phyloP scores from a whole-genome alignment of 2,888 invertebrate species.

The Chrysopilus asiliformis region DNA sequence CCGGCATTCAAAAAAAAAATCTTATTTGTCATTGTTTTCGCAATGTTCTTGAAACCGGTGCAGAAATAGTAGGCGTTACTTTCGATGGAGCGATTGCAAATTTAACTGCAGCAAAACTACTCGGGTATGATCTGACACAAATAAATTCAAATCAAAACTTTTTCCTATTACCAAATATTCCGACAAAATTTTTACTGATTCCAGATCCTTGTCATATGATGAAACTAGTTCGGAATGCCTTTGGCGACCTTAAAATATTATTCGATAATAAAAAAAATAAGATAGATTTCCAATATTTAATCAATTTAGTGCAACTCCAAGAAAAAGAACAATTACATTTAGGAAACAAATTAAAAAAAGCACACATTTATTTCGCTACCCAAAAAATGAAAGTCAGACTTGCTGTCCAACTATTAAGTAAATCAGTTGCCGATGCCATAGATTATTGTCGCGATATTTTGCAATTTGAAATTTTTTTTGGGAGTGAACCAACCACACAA shows the following conservation, averaged over 20 bases:
- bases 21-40: too few relatives aligned
- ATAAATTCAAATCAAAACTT: not conserved
- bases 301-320: not conserved
- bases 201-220: constrained; percentile 8
- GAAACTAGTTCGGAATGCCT: constrained; percentile 7
- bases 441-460: constrained; percentile 3
- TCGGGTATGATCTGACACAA: constrained; percentile 3
- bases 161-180: too few relatives aligned
- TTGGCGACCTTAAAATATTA: not conserved
- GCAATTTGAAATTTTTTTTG: not conserved
- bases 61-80: not conserved
- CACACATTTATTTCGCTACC: constrained; percentile 6
- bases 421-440: constrained; percentile 4
- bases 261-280: constrained; percentile 1
- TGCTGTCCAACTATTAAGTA: constrained; percentile 5
- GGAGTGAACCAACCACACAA: constrained; percentile 1
- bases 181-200: too few relatives aligned
- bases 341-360: constrained; percentile 7
- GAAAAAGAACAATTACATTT: constrained; percentile 7
- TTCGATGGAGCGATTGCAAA: constrained; percentile 2
- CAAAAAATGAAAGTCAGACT: constrained; percentile 10
- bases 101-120: not conserved
- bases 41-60: not conserved
- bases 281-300: constrained; percentile 3
- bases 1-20: too few relatives aligned